These are phyloP conservation scores for Pao palembangensis DNA, from an alignment of 2,113 vertebrate species.

Conservation along the genomic window DNA sequence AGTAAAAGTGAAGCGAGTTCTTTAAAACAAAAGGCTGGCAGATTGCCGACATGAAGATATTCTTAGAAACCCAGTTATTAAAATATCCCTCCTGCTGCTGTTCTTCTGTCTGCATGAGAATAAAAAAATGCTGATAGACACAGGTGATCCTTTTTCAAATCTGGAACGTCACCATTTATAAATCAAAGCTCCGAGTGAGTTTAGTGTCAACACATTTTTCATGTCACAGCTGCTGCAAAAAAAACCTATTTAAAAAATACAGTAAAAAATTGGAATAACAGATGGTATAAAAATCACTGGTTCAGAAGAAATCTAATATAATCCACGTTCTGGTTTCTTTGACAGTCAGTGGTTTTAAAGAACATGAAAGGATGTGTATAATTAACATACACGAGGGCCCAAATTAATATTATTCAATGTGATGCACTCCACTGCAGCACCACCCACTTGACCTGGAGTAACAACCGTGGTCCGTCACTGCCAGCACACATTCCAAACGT, in stretches of 20 bases:
- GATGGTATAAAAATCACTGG: too few species aligned
- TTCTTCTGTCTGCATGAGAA: constrained; percentile 5
- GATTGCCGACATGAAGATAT: constrained; percentile 50
- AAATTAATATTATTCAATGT: not conserved
- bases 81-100: constrained; percentile 27
- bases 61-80: constrained; percentile 52
- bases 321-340: too few species aligned
- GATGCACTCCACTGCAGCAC: not conserved
- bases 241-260: too few species aligned
- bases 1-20: constrained; percentile 24
- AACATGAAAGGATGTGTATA: too few species aligned
- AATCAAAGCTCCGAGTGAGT: not conserved
- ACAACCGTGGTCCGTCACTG: not conserved
- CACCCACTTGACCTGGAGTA: not conserved
- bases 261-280: too few species aligned
- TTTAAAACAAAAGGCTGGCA: constrained; percentile 36
- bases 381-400: not conserved
- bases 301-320: too few species aligned
- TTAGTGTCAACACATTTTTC: not conserved
- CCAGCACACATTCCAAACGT: not conserved
- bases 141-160: not conserved
- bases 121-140: not conserved
- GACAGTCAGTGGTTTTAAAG: too few species aligned
- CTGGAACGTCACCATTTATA: not conserved
- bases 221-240: too few species aligned